A percentile compares a stretch with the other conserved stretches of the same genome.
Conservation (phyloP, 2,113 vertebrate species). For the Sander vitreus region DNA sequence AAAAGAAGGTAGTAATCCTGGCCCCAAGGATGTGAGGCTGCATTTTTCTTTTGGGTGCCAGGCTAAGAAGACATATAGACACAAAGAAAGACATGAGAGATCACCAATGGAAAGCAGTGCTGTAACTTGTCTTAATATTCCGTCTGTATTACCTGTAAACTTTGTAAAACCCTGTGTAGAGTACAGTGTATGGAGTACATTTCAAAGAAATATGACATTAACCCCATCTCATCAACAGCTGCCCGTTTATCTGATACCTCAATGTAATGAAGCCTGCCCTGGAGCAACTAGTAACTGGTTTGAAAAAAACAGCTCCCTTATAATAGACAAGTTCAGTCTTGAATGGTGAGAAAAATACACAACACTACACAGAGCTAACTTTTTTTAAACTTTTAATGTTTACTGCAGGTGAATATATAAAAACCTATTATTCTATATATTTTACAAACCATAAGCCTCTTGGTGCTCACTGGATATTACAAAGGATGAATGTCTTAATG, state of each 20-base stretch:
- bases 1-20: slow-evolving; percentile 7
- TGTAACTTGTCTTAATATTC: slow-evolving; percentile 5
- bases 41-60: not conserved
- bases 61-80: not conserved
- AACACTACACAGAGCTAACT: slow-evolving; percentile 9
- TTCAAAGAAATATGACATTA: slow-evolving; percentile 42
- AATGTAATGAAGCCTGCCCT: slow-evolving; percentile 47
- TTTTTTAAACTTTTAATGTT: not conserved
- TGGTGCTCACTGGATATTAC: not conserved
- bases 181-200: not conserved
- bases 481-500: not conserved
- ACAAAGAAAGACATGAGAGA: not conserved
- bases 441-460: not conserved
- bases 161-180: not conserved
- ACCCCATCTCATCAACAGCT: slow-evolving; percentile 28
- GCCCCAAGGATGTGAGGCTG: slow-evolving; percentile 4
- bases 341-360: slow-evolving; percentile 39
- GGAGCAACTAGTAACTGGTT: slow-evolving; percentile 38
- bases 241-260: slow-evolving; percentile 32
- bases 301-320: slow-evolving; percentile 49
- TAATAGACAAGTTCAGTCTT: slow-evolving; percentile 63
- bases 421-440: not conserved
- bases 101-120: not conserved
- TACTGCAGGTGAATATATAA: not conserved
- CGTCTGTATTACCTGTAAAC: not conserved